Conservation (phyloP, 1,140 invertebrate species). For the Drosophila saltans region DNA sequence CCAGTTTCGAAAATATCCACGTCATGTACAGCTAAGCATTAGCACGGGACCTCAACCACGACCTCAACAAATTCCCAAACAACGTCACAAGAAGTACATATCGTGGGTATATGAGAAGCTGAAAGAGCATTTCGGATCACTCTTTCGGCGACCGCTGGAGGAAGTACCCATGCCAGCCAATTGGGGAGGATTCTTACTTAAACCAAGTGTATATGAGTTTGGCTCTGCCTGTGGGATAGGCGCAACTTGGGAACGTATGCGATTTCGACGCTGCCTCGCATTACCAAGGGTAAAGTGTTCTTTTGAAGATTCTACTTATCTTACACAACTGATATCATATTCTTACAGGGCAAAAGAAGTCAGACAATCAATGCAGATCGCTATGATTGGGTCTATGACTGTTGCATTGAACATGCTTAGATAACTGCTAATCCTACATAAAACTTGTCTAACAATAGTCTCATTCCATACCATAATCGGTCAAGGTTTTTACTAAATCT, state of each 20-base stretch:
- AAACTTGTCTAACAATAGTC: neutral
- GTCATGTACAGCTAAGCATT: conserved; percentile 45
- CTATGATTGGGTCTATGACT: conserved; percentile 61
- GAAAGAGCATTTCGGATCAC: neutral
- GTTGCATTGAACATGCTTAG: conserved; percentile 14
- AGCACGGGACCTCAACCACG: conserved; percentile 25
- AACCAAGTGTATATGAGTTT: conserved; percentile 54
- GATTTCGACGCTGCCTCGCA: conserved; percentile 49
- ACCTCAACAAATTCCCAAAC: neutral
- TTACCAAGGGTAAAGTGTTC: conserved; percentile 43
- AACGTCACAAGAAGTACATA: neutral
- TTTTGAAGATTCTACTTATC: no score
- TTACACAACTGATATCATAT: neutral
- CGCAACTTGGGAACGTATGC: conserved; percentile 32
- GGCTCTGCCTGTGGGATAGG: neutral
- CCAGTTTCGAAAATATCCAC: conserved; percentile 55
- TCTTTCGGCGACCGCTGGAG: conserved; percentile 8
- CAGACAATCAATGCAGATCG: conserved; percentile 27
- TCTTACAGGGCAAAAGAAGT: conserved; percentile 36
- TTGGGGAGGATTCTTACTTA: conserved; percentile 54
- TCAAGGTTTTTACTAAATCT: no score
- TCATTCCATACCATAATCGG: neutral
- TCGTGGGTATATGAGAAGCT: neutral
- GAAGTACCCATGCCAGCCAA: conserved; percentile 41
- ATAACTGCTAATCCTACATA: neutral